These are phyloP conservation scores for Silurus meridionalis DNA, from an alignment of 2,113 vertebrate species.

Conservation along the genomic window DNA sequence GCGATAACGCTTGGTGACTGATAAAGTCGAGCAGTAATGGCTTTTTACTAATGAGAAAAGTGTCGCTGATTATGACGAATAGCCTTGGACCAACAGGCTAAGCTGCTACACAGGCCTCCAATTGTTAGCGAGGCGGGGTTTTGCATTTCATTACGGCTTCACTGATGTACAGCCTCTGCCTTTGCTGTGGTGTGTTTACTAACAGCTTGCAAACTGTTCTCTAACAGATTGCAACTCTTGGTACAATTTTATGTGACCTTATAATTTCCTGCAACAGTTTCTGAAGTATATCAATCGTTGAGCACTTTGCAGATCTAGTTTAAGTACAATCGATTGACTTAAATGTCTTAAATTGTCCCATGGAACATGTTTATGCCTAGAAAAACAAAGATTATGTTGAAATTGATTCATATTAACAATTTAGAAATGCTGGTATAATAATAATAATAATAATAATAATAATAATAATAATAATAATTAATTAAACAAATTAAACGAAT, in stretches of 20 bases:
- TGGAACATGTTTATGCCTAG: background rate
- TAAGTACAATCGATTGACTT: background rate
- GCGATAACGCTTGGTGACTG: constrained; percentile 86
- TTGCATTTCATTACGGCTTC: constrained; percentile 90
- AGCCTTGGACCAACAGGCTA: constrained; percentile 91
- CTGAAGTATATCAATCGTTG: background rate
- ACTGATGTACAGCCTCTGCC: constrained; percentile 78
- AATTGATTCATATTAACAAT: background rate
- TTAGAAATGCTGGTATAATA: background rate
- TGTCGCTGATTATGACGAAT: constrained; percentile 94
- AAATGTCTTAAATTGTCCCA: no score
- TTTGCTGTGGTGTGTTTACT: constrained; percentile 67
- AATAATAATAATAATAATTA: background rate
- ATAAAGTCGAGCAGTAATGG: constrained; percentile 93
- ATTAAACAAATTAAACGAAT: background rate
- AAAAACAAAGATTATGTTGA: background rate
- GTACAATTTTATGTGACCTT: constrained; percentile 78
- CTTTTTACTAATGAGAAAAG: constrained; percentile 97
- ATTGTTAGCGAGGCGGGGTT: constrained; percentile 84
- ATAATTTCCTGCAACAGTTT: constrained; percentile 61
- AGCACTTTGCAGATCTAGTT: background rate
- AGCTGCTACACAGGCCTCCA: constrained; percentile 89
- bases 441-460: background rate
- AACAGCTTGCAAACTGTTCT: constrained; percentile 57
- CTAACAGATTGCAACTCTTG: background rate